Evolutionary conservation across 2,888 invertebrate species (phyloP), one percentile per base, ranked within the genome.

Genomic region (Allophyes oxyacanthae): DNA sequence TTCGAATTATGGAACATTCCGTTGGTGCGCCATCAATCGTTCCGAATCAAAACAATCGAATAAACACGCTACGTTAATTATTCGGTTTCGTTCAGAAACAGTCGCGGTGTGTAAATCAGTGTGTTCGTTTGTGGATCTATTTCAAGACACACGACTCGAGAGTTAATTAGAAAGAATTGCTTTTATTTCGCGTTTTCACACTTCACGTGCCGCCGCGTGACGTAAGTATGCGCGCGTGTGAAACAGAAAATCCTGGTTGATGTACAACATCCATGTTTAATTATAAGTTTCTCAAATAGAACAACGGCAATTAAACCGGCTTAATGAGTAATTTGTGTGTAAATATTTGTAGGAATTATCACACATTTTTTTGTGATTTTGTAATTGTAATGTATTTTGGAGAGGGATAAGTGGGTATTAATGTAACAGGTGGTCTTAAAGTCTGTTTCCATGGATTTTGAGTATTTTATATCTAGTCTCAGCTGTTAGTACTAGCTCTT

Each of bases 161-260:
- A 88, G 91, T 88, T 94, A 92, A 93, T 93, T 94, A 93, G 90
- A 93, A 94, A 93, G 92, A 92, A 94, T 93, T 90, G 92, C 90
- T 93, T 92, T 94, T 94, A 93, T 94, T 93, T 92, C 82, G 89
- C 91, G 88, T 88, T 89, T 89, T 89, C 90, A 90, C 91, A 90
- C 88, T 87, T 85, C 84, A 80, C 79, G 83, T 79, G 81, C 74
- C 74, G 77, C 81, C 83, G 84, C 78, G 84, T 89, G 91, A 91
- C 90, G 85, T 84, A 86, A 84, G 78, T 78, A 79, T 72, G 67
- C 67, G 73, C 68, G 75, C 74, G 80, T 82, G 77, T 81, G 77
- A 75, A 78, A 83, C 85, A 81, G 81, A 82, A 88, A 89, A 89
- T 86, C 83, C 85, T 78, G 74, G 79, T 82, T 89, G 87, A 90